A percentile compares a stretch with the other conserved stretches of the same genome.
phyloP scores from a whole-genome alignment of 2,113 vertebrate genomes.

The Mus pahari region DNA sequence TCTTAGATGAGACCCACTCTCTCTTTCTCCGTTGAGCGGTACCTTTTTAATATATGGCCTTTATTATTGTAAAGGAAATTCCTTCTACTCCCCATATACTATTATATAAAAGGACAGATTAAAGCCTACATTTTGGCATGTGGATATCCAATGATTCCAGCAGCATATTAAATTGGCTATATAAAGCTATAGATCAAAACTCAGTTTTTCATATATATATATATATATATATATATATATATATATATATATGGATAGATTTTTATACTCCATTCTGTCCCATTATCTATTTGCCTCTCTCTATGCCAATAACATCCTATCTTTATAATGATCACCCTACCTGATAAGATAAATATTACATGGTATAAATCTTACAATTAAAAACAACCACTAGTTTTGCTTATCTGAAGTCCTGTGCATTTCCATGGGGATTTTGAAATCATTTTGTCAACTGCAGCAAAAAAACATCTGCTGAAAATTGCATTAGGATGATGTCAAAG shows the following conservation, averaged over 20 bases:
- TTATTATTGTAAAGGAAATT: conserved; percentile 7
- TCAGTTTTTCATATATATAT: background rate
- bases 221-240: no score
- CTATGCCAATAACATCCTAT: background rate
- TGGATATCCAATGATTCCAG: background rate
- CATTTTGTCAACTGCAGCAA: conserved; percentile 2
- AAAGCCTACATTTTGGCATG: background rate
- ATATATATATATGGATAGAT: background rate
- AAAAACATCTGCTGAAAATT: conserved; percentile 30
- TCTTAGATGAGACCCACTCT: background rate
- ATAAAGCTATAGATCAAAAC: background rate
- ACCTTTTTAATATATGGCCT: background rate
- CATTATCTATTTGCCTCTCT: background rate
- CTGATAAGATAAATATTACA: conserved; percentile 35
- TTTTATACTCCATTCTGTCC: background rate
- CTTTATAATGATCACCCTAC: background rate
- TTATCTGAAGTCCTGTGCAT: background rate
- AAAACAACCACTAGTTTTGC: background rate
- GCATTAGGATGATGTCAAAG: conserved; percentile 27
- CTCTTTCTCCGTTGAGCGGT: background rate
- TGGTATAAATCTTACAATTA: background rate
- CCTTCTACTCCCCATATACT: background rate
- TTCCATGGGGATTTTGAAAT: conserved; percentile 16
- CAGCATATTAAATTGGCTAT: background rate
- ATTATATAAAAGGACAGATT: background rate